These are phyloP conservation scores for Dryoscopus gambensis DNA, from an alignment of 2,113 vertebrate species.

Conservation along the genomic window DNA sequence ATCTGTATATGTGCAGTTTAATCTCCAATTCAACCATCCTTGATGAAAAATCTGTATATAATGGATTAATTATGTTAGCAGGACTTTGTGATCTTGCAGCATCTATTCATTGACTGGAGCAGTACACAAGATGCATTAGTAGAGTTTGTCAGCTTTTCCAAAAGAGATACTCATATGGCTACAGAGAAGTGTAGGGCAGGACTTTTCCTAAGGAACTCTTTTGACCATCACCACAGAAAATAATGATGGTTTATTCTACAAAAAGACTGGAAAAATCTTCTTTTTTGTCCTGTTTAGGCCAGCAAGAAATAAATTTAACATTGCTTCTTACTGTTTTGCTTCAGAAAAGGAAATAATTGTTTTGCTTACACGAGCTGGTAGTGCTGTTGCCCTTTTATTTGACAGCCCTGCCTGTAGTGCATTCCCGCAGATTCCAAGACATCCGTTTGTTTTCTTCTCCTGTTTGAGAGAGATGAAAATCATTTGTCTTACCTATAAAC, in stretches of 20 bases:
- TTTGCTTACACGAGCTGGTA: neutral
- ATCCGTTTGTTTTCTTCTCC: neutral
- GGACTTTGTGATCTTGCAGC: neutral
- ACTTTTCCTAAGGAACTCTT: neutral
- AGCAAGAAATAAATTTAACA: neutral
- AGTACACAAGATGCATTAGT: neutral
- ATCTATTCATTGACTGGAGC: neutral
- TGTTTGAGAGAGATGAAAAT: neutral
- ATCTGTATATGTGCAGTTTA: neutral
- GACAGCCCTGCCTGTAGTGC: neutral
- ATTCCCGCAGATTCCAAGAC: neutral
- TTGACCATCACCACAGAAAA: neutral
- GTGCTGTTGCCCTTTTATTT: neutral
- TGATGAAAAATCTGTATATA: neutral
- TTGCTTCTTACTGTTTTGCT: neutral
- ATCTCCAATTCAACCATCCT: neutral
- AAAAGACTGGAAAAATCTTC: neutral
- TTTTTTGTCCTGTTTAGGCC: neutral
- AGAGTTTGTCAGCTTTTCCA: neutral
- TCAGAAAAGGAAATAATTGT: neutral
- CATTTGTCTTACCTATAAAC: neutral
- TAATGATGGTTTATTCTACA: neutral
- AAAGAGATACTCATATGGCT: neutral
- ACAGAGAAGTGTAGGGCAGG: neutral
- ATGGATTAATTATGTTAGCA: neutral